A percentile compares a stretch with the other conserved stretches of the same genome.
These are phyloP conservation scores for Adoxophyes honmai DNA, from an alignment of 1,140 invertebrate genomes.

Conservation along the genomic window DNA sequence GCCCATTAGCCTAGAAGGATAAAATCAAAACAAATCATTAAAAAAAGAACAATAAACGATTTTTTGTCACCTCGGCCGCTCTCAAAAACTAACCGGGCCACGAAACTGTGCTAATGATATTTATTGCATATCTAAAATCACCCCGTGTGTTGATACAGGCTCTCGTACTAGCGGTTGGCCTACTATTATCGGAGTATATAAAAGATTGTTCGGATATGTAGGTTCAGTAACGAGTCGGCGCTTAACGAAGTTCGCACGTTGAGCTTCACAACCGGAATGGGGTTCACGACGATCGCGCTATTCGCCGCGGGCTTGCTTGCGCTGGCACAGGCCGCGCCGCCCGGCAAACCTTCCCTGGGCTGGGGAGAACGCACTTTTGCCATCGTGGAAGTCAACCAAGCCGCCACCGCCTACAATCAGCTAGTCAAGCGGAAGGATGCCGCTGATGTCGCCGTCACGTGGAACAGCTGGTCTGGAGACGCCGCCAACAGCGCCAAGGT, in stretches of 20 bases:
- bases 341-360: constrained; percentile 58
- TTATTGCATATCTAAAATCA: constrained; percentile 64
- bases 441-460: constrained; percentile 60
- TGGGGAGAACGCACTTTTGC: constrained; percentile 68
- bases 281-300: constrained; percentile 42
- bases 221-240: constrained; percentile 47
- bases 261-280: constrained; percentile 62
- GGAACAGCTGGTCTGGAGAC: constrained; percentile 68
- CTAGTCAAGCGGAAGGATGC: constrained; percentile 55
- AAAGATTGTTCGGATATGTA: constrained; percentile 49
- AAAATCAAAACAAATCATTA: constrained; percentile 38
- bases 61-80: constrained; percentile 55
- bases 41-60: constrained; percentile 46
- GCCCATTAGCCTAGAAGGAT: constrained; percentile 29
- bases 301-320: constrained; percentile 43
- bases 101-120: constrained; percentile 64
- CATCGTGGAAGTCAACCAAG: constrained; percentile 68
- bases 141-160: constrained; percentile 40
- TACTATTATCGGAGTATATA: constrained; percentile 64
- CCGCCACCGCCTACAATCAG: constrained; percentile 68
- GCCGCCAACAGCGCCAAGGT: constrained; percentile 51
- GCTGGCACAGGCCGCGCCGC: constrained; percentile 46
- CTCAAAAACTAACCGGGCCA: constrained; percentile 55
- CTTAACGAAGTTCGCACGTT: constrained; percentile 42
- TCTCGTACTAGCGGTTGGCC: constrained; percentile 65